phyloP scores from a whole-genome alignment of 2,113 vertebrate genomes.

The Phasianus colchicus region DNA sequence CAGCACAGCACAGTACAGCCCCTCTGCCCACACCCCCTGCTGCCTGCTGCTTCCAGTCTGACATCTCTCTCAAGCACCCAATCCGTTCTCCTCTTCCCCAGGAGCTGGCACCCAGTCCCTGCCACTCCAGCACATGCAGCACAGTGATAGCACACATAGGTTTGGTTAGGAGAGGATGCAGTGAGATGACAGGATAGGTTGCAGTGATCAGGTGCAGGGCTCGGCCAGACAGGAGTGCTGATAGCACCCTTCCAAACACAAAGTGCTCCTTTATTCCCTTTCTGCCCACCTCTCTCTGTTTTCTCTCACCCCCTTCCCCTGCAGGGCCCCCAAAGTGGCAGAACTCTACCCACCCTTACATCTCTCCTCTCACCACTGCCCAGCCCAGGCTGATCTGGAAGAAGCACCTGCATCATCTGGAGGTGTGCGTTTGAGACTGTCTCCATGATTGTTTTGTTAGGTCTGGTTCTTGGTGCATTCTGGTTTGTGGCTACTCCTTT shows the following conservation, averaged over 20 bases:
- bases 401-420: background rate
- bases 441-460: background rate
- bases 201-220: background rate
- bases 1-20: background rate
- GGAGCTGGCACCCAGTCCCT: background rate
- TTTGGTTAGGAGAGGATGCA: background rate
- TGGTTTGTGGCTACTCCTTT: background rate
- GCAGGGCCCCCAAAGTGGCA: background rate
- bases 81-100: background rate
- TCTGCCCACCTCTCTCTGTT: background rate
- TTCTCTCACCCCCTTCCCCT: background rate
- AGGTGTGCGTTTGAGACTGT: background rate
- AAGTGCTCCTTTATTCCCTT: background rate
- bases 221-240: background rate
- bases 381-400: background rate
- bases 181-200: background rate
- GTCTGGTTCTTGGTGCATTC: background rate
- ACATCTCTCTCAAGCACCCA: background rate
- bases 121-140: background rate
- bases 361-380: background rate
- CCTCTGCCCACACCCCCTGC: background rate
- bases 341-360: background rate
- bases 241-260: background rate
- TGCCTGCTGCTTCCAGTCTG: background rate
- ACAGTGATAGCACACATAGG: background rate